Evolutionary conservation across 2,113 vertebrate species (phyloP).

Genomic region (Brevimyrus niger): DNA sequence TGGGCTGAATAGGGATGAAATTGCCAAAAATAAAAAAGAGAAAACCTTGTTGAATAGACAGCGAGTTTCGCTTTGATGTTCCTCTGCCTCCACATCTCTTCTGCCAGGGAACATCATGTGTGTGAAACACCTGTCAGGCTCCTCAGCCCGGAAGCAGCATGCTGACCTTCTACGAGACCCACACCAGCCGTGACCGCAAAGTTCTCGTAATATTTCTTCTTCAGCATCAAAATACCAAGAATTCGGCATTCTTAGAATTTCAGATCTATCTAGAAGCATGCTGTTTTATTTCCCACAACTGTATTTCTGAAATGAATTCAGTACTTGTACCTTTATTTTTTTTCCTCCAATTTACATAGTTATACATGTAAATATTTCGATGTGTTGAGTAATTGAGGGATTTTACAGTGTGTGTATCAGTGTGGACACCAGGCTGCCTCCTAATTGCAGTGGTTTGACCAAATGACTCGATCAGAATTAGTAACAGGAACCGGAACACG

Average conservation of each 20-base stretch:
- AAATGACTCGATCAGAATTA: neutral
- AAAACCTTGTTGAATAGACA: neutral
- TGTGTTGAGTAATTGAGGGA: neutral
- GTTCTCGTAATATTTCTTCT: neutral
- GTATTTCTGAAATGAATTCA: neutral
- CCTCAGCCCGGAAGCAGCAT: neutral
- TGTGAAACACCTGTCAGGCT: neutral
- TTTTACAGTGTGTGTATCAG: neutral
- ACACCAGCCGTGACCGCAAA: neutral
- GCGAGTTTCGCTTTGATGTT: neutral
- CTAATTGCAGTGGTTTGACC: neutral
- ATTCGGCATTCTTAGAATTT: neutral
- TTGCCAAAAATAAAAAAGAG: neutral
- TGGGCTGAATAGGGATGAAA: slow-evolving; percentile 12
- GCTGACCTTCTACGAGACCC: neutral
- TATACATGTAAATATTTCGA: neutral
- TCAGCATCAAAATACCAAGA: neutral
- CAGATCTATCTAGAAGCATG: neutral
- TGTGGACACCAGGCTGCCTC: neutral
- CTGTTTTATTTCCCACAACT: neutral
- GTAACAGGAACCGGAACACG: neutral
- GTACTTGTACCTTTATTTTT: neutral
- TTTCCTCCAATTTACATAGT: neutral
- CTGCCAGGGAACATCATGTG: neutral
- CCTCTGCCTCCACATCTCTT: neutral